phyloP scores from a whole-genome alignment of 2,113 vertebrate genomes.

The Microtus pennsylvanicus region DNA sequence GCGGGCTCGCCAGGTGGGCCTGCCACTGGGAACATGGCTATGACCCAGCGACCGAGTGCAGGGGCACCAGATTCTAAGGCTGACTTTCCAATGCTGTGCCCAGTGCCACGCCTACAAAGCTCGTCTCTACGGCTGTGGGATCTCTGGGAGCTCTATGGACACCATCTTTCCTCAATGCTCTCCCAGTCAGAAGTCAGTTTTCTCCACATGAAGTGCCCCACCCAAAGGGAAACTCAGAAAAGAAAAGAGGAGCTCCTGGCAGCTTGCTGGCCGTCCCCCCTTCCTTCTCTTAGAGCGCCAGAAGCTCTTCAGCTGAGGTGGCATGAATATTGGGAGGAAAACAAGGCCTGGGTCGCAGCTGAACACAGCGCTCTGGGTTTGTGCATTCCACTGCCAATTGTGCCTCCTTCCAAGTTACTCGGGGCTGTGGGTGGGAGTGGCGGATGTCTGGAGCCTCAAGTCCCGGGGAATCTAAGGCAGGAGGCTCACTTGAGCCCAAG shows the following conservation, averaged over 20 bases:
- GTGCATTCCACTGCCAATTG: neutral
- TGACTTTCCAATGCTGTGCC: neutral
- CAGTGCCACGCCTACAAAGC: neutral
- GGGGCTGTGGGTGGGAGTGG: neutral
- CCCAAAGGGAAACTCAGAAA: neutral
- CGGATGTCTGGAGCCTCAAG: neutral
- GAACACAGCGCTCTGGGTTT: neutral
- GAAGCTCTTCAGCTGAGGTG: neutral
- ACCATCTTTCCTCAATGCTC: neutral
- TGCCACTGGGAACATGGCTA: neutral
- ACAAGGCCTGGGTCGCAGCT: neutral
- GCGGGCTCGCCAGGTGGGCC: neutral
- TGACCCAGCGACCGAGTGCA: neutral
- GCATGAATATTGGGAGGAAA: neutral
- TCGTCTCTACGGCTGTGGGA: neutral
- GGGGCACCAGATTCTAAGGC: neutral
- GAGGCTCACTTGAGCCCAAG: neutral
- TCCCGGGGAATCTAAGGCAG: neutral
- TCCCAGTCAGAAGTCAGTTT: neutral
- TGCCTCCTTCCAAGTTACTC: neutral
- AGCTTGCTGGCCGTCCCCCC: neutral
- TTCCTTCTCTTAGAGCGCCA: neutral
- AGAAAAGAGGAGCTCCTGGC: neutral
- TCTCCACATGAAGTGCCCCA: neutral
- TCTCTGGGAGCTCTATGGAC: neutral